Conservation (phyloP, 2,113 vertebrate species). For the Rhagologus leucostigma region DNA sequence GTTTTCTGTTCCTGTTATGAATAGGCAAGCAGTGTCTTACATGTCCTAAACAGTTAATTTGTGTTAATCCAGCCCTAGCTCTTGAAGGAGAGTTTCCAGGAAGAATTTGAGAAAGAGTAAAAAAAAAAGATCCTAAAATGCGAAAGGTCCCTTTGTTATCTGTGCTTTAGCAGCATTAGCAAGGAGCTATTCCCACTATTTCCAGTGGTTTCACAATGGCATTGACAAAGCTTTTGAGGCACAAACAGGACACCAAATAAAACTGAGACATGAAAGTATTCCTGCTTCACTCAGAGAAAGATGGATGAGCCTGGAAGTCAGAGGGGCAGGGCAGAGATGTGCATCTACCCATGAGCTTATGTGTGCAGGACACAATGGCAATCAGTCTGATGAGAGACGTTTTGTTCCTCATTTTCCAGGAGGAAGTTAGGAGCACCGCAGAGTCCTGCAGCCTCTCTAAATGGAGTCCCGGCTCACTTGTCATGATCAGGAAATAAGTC, state of each 20-base stretch:
- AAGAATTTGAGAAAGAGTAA: background rate
- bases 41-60: background rate
- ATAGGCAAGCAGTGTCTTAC: background rate
- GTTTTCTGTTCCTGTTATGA: background rate
- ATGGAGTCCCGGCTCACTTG: background rate
- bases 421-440: constrained; percentile 11
- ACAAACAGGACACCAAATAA: constrained; percentile 30
- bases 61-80: background rate
- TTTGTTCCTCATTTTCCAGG: constrained; percentile 61
- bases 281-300: constrained; percentile 46
- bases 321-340: constrained; percentile 37
- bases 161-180: background rate
- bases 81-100: background rate
- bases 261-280: constrained; percentile 43
- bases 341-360: background rate
- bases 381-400: constrained; percentile 65
- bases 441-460: constrained; percentile 47
- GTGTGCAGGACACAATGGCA: constrained; percentile 40
- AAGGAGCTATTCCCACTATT: background rate
- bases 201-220: background rate
- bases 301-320: constrained; percentile 50
- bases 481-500: constrained; percentile 1
- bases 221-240: background rate
- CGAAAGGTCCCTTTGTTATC: background rate
- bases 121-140: background rate